A percentile compares a stretch with the other conserved stretches of the same genome.
Conservation (phyloP, 1,140 invertebrate species). For the Paramacrobiotus metropolitanus region DNA sequence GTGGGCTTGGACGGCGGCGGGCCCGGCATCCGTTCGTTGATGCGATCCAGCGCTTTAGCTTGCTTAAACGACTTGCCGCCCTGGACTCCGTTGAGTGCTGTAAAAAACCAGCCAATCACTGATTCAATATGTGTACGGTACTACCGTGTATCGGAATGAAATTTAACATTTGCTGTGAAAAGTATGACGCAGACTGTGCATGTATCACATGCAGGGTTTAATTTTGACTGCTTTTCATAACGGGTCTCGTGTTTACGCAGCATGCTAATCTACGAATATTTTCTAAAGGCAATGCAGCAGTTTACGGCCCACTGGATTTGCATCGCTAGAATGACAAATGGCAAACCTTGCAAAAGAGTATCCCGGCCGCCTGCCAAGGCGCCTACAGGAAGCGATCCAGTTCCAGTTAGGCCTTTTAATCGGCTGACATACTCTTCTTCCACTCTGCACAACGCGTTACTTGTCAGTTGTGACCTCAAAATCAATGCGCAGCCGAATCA, state of each 20-base stretch:
- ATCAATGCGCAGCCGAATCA: too few relatives aligned
- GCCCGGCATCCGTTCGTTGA: slow-evolving; percentile 91
- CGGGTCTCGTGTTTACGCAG: too few relatives aligned
- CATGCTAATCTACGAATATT: too few relatives aligned
- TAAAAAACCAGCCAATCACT: slow-evolving; percentile 19
- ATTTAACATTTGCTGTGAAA: too few relatives aligned
- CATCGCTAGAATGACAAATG: background rate
- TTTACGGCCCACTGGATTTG: too few relatives aligned
- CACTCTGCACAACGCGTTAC: slow-evolving; percentile 41
- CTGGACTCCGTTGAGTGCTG: slow-evolving; percentile 90
- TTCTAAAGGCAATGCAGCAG: too few relatives aligned
- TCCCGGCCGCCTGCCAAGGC: slow-evolving; percentile 90
- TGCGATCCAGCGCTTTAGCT: slow-evolving; percentile 91
- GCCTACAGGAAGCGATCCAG: slow-evolving; percentile 82
- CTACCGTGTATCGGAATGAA: too few relatives aligned
- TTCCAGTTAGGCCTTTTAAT: slow-evolving; percentile 93
- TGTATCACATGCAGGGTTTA: too few relatives aligned
- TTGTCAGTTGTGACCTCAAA: background rate
- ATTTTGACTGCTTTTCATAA: too few relatives aligned
- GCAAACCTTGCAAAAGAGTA: slow-evolving; percentile 65
- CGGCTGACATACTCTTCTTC: slow-evolving; percentile 97
- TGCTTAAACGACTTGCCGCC: slow-evolving; percentile 97
- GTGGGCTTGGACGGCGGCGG: background rate
- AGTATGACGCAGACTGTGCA: too few relatives aligned
- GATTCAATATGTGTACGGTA: too few relatives aligned